Percentiles rank a stretch among this genome's conserved stretches.
These are phyloP conservation scores for Paedocypris sp. DNA, from an alignment of 2,113 vertebrate species.

Conservation along the genomic window DNA sequence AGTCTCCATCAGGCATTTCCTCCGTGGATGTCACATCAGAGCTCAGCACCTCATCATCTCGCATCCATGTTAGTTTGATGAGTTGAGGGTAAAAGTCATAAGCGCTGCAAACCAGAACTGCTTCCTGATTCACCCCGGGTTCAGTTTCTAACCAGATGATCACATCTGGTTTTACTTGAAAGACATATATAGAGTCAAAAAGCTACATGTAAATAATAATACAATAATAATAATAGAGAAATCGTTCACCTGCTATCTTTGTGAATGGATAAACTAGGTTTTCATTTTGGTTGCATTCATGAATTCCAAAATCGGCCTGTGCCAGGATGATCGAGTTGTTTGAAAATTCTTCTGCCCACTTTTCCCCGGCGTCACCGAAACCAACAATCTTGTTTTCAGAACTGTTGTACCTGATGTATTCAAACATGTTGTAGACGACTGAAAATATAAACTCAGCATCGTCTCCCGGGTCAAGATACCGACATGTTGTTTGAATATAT, in stretches of 20 bases:
- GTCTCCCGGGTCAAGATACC: neutral
- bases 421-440: conserved; percentile 22
- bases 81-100: conserved; percentile 31
- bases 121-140: neutral
- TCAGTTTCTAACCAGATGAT: neutral
- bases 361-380: conserved; percentile 11
- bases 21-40: conserved; percentile 23
- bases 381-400: conserved; percentile 11
- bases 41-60: neutral
- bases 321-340: neutral
- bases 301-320: neutral
- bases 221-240: no score
- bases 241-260: conserved; percentile 9
- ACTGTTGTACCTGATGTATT: conserved; percentile 26
- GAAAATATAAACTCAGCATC: neutral
- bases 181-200: no score
- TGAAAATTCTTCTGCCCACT: conserved; percentile 2
- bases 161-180: conserved; percentile 17
- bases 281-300: neutral
- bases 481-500: neutral
- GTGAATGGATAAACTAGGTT: fast-evolving
- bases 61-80: conserved; percentile 34
- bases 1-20: conserved; percentile 33
- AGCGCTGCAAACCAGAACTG: conserved; percentile 31
- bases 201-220: no score